Conservation (phyloP, 37 sponge, comb jelly and placozoan genomes). For the Beroe ovata region DNA sequence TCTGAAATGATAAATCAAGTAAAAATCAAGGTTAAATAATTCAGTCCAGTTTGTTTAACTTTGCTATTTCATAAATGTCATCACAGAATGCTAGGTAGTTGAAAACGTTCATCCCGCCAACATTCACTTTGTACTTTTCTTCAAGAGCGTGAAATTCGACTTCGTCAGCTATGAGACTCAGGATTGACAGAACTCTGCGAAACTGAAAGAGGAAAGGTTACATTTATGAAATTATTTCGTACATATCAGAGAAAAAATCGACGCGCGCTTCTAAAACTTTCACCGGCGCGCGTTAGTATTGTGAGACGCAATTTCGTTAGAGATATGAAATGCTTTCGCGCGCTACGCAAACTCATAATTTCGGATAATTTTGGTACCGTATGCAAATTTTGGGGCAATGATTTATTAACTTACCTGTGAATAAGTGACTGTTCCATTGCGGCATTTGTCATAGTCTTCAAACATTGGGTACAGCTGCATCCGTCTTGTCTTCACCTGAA, state of each 20-base stretch:
- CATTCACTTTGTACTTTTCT: constrained; percentile 75
- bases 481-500: constrained; percentile 79
- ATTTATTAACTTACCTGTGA: constrained; percentile 72
- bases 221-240: neutral
- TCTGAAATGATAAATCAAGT: too few relatives aligned
- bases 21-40: neutral
- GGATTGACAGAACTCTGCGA: constrained; percentile 83
- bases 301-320: neutral
- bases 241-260: too few relatives aligned
- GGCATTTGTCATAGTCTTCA: constrained; percentile 88
- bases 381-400: neutral
- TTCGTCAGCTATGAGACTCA: constrained; percentile 72
- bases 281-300: too few relatives aligned
- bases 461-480: constrained; percentile 85
- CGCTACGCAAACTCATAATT: neutral
- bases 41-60: constrained; percentile 44
- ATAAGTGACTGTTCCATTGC: constrained; percentile 83
- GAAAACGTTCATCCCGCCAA: constrained; percentile 82
- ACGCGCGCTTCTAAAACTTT: too few relatives aligned
- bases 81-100: constrained; percentile 88
- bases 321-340: neutral
- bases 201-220: constrained; percentile 71
- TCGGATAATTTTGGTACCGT: neutral
- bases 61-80: constrained; percentile 77
- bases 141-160: constrained; percentile 78